These are phyloP conservation scores for Chrysolophus pictus DNA, from an alignment of 2,797 vertebrate species.

Conservation along the genomic window DNA sequence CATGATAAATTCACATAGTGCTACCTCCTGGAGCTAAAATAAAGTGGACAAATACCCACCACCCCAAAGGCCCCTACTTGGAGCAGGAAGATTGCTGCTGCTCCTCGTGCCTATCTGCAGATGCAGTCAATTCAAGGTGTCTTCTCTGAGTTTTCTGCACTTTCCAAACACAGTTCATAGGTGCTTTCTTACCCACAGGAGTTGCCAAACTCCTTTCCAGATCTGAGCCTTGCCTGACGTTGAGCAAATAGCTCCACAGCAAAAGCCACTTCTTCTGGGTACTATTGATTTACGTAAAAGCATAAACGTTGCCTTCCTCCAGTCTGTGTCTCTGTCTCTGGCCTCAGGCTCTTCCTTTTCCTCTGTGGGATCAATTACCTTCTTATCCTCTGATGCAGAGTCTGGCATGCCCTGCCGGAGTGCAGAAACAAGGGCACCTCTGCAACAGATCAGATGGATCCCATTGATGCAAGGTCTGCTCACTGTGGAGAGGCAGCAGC, in stretches of 20 bases:
- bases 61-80: not conserved
- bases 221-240: not conserved
- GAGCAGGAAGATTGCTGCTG: not conserved
- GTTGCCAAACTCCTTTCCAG: not conserved
- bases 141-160: not conserved
- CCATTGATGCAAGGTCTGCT: not conserved
- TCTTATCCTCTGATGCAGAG: not conserved
- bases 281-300: slow-evolving; percentile 57
- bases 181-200: not conserved
- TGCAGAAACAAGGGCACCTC: not conserved
- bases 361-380: slow-evolving; percentile 57
- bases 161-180: not conserved
- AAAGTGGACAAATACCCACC: not conserved
- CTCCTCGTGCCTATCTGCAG: not conserved
- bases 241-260: not conserved
- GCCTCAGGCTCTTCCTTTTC: slow-evolving; percentile 39
- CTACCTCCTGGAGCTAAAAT: slow-evolving; percentile 8
- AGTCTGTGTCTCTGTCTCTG: not conserved
- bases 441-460: not conserved
- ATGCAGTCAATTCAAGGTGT: not conserved
- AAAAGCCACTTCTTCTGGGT: not conserved
- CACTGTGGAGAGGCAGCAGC: not conserved
- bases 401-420: not conserved
- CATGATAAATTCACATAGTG: slow-evolving; percentile 11
- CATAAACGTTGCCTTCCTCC: slow-evolving; percentile 35